Evolutionary conservation across 2,888 invertebrate species (phyloP).

Genomic region (Pseudococcus viburni): DNA sequence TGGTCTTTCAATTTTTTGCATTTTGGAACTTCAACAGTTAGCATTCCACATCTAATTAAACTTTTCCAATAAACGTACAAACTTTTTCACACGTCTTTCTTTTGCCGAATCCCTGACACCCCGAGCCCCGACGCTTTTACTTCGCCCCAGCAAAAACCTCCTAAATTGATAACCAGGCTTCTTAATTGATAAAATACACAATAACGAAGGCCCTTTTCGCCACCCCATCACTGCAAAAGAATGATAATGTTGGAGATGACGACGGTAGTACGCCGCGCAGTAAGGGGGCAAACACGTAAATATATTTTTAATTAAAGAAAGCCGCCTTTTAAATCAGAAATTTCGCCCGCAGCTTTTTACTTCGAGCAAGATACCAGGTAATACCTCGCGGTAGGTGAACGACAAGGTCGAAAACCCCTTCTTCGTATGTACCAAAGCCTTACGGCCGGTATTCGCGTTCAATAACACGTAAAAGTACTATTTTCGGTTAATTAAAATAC

Average conservation of each 20-base stretch:
- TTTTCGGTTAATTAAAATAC: slow-evolving; percentile 27
- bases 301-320: background rate
- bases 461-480: slow-evolving; percentile 23
- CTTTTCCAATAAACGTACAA: no score
- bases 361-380: background rate
- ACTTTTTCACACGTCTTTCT: no score
- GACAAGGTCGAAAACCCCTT: slow-evolving; percentile 10
- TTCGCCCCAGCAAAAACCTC: background rate
- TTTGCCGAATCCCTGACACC: background rate
- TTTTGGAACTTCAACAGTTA: no score
- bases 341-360: background rate
- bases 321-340: slow-evolving; percentile 22
- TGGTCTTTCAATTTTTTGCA: no score
- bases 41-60: no score
- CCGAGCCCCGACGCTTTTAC: background rate
- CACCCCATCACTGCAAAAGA: background rate
- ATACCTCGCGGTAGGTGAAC: background rate
- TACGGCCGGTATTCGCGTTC: background rate
- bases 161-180: background rate
- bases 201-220: background rate
- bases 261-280: background rate
- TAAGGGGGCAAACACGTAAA: background rate
- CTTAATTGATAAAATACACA: slow-evolving; percentile 16
- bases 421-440: background rate
- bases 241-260: background rate